A percentile compares a stretch with the other conserved stretches of the same genome.
phyloP scores from a whole-genome alignment of 2,113 vertebrate genomes.

The Illadopsis cleaveri region DNA sequence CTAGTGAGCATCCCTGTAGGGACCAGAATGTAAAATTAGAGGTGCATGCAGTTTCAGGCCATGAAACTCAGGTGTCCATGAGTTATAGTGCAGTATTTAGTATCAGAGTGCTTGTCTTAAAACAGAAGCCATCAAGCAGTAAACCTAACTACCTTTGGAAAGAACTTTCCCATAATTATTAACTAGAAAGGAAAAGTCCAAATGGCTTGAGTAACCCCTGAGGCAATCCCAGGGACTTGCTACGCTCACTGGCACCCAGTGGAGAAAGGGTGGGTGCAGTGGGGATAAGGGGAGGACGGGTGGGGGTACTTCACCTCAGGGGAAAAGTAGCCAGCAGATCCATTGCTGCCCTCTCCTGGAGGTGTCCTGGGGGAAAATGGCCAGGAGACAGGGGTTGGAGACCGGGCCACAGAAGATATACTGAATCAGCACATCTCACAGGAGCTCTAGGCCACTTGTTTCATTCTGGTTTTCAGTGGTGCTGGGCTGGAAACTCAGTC shows the following conservation, averaged over 20 bases:
- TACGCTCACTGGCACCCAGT: neutral
- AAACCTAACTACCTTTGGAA: constrained; percentile 9
- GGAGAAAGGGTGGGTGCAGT: neutral
- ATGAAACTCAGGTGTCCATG: neutral
- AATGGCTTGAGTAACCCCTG: constrained; percentile 2
- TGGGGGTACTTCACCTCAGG: neutral
- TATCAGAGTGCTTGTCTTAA: neutral
- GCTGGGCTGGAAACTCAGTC: neutral
- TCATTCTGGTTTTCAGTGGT: neutral
- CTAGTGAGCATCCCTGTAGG: neutral
- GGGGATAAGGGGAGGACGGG: fast-evolving
- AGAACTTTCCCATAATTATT: constrained; percentile 57
- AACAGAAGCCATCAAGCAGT: neutral
- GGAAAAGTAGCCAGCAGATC: constrained; percentile 15
- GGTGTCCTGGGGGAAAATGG: neutral
- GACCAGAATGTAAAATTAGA: neutral
- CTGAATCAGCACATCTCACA: neutral
- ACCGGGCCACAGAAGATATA: neutral
- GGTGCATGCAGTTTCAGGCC: fast-evolving
- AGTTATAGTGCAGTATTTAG: neutral
- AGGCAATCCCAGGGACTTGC: constrained; percentile 2
- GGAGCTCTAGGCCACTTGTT: neutral
- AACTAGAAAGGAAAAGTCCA: constrained; percentile 49
- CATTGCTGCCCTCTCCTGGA: constrained; percentile 73
- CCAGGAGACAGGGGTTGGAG: neutral